These are phyloP conservation scores for Furcifer pardalis DNA, from an alignment of 2,797 vertebrate species.

Conservation along the genomic window DNA sequence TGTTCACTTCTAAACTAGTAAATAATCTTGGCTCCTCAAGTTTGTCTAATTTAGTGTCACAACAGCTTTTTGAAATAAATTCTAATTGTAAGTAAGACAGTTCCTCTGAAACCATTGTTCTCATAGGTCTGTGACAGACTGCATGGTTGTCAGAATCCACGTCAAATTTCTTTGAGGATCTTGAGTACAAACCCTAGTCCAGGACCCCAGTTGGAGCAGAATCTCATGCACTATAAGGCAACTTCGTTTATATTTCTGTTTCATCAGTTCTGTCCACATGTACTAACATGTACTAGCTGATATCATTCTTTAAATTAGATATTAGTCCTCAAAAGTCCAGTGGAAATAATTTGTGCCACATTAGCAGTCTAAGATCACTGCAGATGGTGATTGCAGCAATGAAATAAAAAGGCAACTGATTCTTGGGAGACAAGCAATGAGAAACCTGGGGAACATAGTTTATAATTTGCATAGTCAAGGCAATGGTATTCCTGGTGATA, in stretches of 20 bases:
- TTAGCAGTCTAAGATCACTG: no score
- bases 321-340: background rate
- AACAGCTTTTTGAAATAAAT: background rate
- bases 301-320: background rate
- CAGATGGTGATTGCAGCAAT: no score
- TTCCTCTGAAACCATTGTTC: background rate
- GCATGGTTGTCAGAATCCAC: background rate
- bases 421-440: no score
- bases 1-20: no score
- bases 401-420: no score
- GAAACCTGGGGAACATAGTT: no score
- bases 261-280: background rate
- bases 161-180: background rate
- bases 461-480: no score
- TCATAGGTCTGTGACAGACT: background rate
- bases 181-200: background rate
- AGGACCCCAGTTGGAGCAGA: background rate
- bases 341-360: background rate
- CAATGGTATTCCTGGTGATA: no score
- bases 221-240: background rate
- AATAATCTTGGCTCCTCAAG: background rate
- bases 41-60: background rate
- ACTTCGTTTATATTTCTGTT: background rate
- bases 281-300: background rate
- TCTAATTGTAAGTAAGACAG: background rate